Evolutionary conservation across 2,888 invertebrate genomes (phyloP).

Genomic region (Lochmaea capreae): DNA sequence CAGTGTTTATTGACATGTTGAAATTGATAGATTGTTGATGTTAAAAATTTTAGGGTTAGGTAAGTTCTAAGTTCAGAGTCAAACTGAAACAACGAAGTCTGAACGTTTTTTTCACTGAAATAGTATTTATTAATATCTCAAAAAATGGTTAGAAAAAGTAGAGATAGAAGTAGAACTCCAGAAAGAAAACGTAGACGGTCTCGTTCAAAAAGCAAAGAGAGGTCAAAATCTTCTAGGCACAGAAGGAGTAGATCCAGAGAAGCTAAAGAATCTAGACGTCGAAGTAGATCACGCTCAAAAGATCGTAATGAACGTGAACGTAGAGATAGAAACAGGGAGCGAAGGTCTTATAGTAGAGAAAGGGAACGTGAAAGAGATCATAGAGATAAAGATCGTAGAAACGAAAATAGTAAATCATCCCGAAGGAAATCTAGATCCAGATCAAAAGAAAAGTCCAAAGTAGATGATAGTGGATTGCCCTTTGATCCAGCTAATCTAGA

Average conservation of each 20-base stretch:
- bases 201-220: constrained; percentile 58
- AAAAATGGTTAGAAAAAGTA: constrained; percentile 43
- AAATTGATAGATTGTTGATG: not conserved
- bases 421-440: constrained; percentile 62
- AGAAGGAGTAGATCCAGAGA: constrained; percentile 76
- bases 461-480: constrained; percentile 70
- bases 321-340: constrained; percentile 56
- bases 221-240: constrained; percentile 71
- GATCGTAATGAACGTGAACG: constrained; percentile 42
- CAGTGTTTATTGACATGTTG: not conserved
- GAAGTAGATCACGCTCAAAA: constrained; percentile 58
- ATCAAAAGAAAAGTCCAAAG: constrained; percentile 66
- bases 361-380: constrained; percentile 57
- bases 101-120: not conserved
- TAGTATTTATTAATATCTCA: not conserved
- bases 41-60: not conserved
- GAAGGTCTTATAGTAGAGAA: constrained; percentile 56
- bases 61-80: not conserved
- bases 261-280: constrained; percentile 68
- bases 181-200: constrained; percentile 61
- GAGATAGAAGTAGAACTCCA: constrained; percentile 59
- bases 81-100: not conserved
- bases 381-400: constrained; percentile 70
- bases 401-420: constrained; percentile 69
- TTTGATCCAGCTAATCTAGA: constrained; percentile 82